These are phyloP conservation scores for Mactra quadrangularis DNA, from an alignment of 1,140 invertebrate species.

Conservation along the genomic window DNA sequence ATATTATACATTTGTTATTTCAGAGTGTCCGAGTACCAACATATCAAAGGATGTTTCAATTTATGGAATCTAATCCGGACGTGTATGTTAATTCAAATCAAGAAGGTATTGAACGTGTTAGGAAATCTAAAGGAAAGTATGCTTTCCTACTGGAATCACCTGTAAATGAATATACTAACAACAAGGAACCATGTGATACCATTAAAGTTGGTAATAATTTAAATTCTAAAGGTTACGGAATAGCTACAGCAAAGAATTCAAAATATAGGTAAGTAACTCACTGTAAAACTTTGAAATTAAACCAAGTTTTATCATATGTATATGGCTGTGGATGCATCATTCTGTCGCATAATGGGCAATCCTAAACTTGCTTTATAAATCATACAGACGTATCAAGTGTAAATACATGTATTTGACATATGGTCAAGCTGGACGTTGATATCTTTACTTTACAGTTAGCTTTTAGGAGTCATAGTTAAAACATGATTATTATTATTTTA, in stretches of 20 bases:
- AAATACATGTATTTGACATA: too few relatives aligned
- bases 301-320: too few relatives aligned
- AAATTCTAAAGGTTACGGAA: slow-evolving; percentile 96
- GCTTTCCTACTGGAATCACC: slow-evolving; percentile 96
- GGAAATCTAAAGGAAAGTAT: slow-evolving; percentile 89
- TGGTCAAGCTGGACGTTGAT: too few relatives aligned
- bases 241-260: slow-evolving; percentile 95
- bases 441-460: too few relatives aligned
- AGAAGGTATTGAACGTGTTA: slow-evolving; percentile 78
- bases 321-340: too few relatives aligned
- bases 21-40: slow-evolving; percentile 95
- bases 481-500: too few relatives aligned
- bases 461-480: too few relatives aligned
- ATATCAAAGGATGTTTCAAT: slow-evolving; percentile 98
- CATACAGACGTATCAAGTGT: too few relatives aligned
- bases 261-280: slow-evolving; percentile 89
- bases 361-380: too few relatives aligned
- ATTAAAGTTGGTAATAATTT: slow-evolving; percentile 95
- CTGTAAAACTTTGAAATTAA: too few relatives aligned
- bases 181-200: slow-evolving; percentile 96
- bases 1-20: too few relatives aligned
- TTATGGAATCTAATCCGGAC: slow-evolving; percentile 87
- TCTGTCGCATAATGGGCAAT: too few relatives aligned
- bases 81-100: slow-evolving; percentile 76
- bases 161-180: slow-evolving; percentile 97